These are phyloP conservation scores for Falco biarmicus DNA, from an alignment of 2,797 vertebrate species.

Conservation along the genomic window DNA sequence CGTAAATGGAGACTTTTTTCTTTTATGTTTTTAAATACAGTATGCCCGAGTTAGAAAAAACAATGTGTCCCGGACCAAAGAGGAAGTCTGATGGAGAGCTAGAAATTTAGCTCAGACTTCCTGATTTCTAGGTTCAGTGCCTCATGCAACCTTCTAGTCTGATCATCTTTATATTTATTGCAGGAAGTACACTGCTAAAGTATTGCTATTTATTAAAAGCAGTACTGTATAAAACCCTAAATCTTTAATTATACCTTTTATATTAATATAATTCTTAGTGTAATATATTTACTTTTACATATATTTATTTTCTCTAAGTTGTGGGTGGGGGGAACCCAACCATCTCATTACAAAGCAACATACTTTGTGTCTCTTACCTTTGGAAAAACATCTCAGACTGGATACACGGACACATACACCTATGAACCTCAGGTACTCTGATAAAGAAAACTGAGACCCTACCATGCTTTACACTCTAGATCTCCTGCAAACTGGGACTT, in stretches of 20 bases:
- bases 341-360: background rate
- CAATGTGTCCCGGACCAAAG: background rate
- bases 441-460: background rate
- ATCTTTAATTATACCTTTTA: background rate
- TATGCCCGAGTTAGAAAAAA: background rate
- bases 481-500: background rate
- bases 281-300: background rate
- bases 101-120: slow-evolving; percentile 4
- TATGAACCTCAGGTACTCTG: rapidly evolving
- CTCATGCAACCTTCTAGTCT: background rate
- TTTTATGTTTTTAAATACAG: background rate
- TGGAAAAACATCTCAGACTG: background rate
- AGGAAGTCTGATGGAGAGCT: background rate
- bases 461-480: background rate
- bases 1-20: background rate
- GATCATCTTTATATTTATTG: background rate
- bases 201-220: background rate
- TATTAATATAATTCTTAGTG: background rate
- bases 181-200: background rate
- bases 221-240: background rate
- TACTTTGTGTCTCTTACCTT: background rate
- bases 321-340: rapidly evolving
- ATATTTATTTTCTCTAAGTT: background rate
- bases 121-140: slow-evolving; percentile 7
- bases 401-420: too few relatives aligned